Conservation (phyloP, 2,888 invertebrate genomes). For the Cotesia congregata region DNA sequence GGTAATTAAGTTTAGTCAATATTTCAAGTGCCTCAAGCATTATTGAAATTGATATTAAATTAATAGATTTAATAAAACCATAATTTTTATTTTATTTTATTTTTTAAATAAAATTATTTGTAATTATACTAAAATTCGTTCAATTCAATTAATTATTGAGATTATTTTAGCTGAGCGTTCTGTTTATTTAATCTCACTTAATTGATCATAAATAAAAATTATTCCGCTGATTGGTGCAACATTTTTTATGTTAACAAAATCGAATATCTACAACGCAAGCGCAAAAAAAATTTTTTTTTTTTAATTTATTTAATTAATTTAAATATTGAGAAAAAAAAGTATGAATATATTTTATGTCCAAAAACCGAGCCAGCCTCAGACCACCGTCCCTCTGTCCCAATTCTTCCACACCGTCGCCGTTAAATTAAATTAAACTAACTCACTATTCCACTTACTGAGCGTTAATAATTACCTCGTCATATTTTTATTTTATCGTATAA, state of each 20-base stretch:
- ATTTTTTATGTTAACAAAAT: background rate
- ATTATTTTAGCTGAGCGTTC: background rate
- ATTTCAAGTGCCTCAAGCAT: background rate
- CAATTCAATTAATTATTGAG: background rate
- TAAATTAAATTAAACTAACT: conserved; percentile 19
- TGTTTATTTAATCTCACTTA: background rate
- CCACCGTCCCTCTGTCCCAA: conserved; percentile 65
- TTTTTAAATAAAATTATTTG: background rate
- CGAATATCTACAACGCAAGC: background rate
- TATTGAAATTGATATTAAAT: background rate
- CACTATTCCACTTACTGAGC: conserved; percentile 29
- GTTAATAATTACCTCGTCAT: conserved; percentile 17
- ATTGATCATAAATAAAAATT: background rate
- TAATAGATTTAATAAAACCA: background rate
- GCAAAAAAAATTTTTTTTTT: background rate
- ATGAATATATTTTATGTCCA: conserved; percentile 56
- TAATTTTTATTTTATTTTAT: background rate
- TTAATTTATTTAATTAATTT: background rate
- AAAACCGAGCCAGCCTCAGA: conserved; percentile 67
- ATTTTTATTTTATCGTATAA: background rate
- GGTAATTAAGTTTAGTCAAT: background rate
- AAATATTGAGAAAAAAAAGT: background rate
- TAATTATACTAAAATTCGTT: background rate
- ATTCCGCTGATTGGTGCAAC: background rate
- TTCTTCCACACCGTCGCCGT: conserved; percentile 51